Conservation (phyloP, 2,888 invertebrate species). For the Andrena camellia region DNA sequence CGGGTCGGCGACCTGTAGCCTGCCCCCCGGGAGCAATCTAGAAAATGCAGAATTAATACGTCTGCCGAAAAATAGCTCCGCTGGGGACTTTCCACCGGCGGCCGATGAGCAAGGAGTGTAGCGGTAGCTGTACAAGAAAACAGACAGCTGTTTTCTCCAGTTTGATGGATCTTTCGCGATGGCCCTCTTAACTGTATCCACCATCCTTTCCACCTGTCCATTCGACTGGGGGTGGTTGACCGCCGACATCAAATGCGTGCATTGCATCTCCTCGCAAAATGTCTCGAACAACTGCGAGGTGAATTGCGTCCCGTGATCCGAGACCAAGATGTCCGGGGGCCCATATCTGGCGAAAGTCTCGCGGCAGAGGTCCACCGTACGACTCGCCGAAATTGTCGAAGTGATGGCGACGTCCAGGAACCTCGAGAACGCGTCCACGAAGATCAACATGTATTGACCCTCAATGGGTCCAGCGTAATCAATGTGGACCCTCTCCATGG, state of each 20-base stretch:
- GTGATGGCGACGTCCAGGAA: neutral
- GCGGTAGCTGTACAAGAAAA: neutral
- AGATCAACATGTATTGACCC: neutral
- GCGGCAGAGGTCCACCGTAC: neutral
- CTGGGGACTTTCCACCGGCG: neutral
- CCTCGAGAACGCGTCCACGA: neutral
- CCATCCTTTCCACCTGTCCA: neutral
- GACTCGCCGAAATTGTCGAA: neutral
- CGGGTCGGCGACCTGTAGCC: too few relatives aligned
- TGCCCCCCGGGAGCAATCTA: too few relatives aligned
- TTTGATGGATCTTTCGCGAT: neutral
- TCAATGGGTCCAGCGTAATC: neutral
- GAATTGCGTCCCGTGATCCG: neutral
- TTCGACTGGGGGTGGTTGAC: neutral
- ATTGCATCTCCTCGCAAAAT: slow-evolving; percentile 1
- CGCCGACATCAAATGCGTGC: neutral
- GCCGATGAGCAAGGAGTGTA: neutral
- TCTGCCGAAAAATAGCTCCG: neutral
- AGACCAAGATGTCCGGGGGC: neutral
- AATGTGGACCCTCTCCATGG: neutral
- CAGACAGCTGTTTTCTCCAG: neutral
- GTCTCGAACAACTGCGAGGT: neutral
- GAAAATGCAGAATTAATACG: neutral
- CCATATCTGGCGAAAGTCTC: neutral
- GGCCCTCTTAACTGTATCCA: neutral